phyloP scores from a whole-genome alignment of 2,888 invertebrate genomes.

The Malthinus flaveolus region DNA sequence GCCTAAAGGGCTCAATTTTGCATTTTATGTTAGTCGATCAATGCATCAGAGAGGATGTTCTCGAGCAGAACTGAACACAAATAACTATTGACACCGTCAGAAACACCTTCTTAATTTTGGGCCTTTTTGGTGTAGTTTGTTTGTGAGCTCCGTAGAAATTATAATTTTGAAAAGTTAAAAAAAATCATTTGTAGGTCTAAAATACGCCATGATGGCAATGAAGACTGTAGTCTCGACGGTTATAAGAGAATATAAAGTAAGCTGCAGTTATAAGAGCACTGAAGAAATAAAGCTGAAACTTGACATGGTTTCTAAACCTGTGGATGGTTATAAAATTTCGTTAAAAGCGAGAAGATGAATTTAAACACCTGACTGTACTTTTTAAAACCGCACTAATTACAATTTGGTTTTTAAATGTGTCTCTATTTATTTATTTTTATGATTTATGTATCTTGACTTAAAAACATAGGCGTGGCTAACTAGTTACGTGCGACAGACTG shows the following conservation, averaged over 20 bases:
- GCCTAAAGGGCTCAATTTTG: too few species aligned
- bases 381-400: not conserved
- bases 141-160: not conserved
- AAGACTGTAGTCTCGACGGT: not conserved
- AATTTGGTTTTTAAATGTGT: too few species aligned
- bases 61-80: too few species aligned
- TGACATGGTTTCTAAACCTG: not conserved
- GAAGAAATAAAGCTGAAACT: not conserved
- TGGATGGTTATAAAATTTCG: not conserved
- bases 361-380: not conserved
- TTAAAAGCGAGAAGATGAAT: not conserved
- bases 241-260: not conserved
- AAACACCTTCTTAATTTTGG: too few species aligned
- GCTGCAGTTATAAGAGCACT: not conserved
- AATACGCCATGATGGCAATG: not conserved
- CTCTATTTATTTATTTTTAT: too few species aligned
- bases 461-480: too few species aligned
- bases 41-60: too few species aligned
- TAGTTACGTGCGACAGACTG: too few species aligned
- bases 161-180: too few species aligned
- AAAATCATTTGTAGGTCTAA: not conserved
- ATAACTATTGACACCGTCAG: too few species aligned
- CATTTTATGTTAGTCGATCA: too few species aligned
- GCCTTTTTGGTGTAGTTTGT: not conserved
- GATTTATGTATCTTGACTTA: too few species aligned